These are phyloP conservation scores for Vollenhovia emeryi DNA, from an alignment of 1,140 invertebrate species.

Conservation along the genomic window DNA sequence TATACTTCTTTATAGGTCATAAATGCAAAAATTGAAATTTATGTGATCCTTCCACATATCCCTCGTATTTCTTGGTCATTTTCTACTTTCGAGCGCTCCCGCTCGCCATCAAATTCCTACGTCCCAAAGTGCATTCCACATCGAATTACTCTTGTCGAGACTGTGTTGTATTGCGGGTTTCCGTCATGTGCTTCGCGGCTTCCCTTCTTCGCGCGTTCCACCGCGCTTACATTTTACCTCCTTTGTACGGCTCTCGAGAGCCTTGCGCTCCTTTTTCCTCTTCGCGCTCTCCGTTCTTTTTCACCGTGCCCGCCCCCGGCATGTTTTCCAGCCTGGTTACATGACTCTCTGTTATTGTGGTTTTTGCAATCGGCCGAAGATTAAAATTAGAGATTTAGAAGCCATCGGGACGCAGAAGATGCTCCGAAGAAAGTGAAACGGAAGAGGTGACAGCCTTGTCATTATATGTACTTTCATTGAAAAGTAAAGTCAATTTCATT, in stretches of 20 bases:
- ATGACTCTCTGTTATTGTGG: not conserved
- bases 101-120: not conserved
- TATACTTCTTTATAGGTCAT: not conserved
- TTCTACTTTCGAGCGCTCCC: conserved; percentile 27
- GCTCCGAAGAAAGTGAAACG: not conserved
- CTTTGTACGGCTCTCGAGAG: conserved; percentile 38
- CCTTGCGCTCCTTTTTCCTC: conserved; percentile 51
- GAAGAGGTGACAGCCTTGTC: not conserved
- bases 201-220: not conserved
- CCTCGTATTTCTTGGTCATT: not conserved
- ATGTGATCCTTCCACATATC: not conserved
- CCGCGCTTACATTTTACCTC: conserved; percentile 15
- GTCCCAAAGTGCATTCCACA: conserved; percentile 7
- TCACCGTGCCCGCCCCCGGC: not conserved
- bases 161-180: not conserved
- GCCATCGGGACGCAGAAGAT: not conserved
- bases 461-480: not conserved
- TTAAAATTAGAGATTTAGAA: conserved; percentile 33
- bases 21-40: not conserved
- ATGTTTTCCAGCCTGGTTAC: conserved; percentile 22
- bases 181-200: not conserved
- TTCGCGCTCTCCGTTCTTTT: conserved; percentile 29
- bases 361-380: conserved; percentile 28
- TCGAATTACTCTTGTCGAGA: conserved; percentile 19
- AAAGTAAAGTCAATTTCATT: not conserved